Percentiles rank a stretch among this genome's conserved stretches.
These are phyloP conservation scores for Lophotriccus pileatus DNA, from an alignment of 2,797 vertebrate genomes.

Conservation along the genomic window DNA sequence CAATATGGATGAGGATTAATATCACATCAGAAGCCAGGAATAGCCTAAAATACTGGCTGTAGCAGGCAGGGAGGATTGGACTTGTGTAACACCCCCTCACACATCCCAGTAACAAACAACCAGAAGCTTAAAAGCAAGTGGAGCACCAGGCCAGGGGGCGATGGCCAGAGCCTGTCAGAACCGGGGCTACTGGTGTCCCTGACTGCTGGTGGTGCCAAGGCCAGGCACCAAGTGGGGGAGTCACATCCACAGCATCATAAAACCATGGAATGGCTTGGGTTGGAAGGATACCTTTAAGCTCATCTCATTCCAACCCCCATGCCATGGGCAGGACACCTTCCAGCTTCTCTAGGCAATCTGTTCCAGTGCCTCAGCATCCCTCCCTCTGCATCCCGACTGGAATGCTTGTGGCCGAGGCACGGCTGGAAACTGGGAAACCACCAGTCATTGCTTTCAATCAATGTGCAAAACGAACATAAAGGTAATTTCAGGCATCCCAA, in stretches of 20 bases:
- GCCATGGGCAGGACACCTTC: not conserved
- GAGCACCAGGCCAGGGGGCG: not conserved
- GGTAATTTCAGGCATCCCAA: accelerated
- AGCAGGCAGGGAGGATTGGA: not conserved
- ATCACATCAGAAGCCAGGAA: not conserved
- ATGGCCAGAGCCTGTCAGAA: not conserved
- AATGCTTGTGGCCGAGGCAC: accelerated
- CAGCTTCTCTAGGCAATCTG: not conserved
- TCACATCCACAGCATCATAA: not conserved
- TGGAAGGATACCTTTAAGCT: not conserved
- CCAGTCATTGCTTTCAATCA: accelerated
- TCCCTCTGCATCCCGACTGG: not conserved
- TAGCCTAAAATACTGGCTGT: not conserved
- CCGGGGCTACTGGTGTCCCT: too few species aligned
- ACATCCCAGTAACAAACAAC: not conserved
- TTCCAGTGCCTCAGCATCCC: not conserved
- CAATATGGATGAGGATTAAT: not conserved
- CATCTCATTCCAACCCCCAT: not conserved
- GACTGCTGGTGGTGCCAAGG: not conserved
- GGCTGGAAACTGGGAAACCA: accelerated
- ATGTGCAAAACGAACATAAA: not conserved
- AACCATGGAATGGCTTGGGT: accelerated
- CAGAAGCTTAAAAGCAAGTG: not conserved
- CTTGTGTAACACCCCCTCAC: not conserved
- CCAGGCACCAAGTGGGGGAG: accelerated